Percentiles rank a stretch among this genome's conserved stretches.
These are phyloP conservation scores for Anthopleura sola DNA, from an alignment of 64 coral and sea anemone species.

Conservation along the genomic window DNA sequence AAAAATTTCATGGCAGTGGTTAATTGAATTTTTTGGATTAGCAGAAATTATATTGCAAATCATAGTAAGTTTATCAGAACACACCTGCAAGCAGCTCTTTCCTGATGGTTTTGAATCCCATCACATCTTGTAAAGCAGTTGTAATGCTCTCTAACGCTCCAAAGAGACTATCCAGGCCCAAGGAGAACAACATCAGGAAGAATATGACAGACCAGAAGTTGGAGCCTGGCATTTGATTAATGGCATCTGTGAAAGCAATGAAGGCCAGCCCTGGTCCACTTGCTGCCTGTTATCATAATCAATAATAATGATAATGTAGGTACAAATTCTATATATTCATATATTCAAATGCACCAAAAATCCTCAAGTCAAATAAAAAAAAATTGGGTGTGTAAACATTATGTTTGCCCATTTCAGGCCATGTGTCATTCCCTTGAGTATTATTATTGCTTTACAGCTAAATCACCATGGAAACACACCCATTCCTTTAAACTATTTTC, in stretches of 20 bases:
- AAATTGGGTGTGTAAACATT: too few relatives aligned
- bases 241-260: slow-evolving; percentile 94
- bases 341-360: too few relatives aligned
- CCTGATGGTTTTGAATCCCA: slow-evolving; percentile 44
- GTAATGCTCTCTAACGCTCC: slow-evolving; percentile 87
- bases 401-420: too few relatives aligned
- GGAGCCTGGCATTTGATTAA: slow-evolving; percentile 81
- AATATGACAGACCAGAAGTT: slow-evolving; percentile 87
- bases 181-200: slow-evolving; percentile 82
- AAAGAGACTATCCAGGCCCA: slow-evolving; percentile 87
- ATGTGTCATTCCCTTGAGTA: too few relatives aligned
- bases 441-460: too few relatives aligned
- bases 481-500: too few relatives aligned
- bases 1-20: too few relatives aligned
- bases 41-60: too few relatives aligned
- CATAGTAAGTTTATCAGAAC: background rate
- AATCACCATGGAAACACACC: too few relatives aligned
- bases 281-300: slow-evolving; percentile 50
- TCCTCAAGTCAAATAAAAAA: background rate
- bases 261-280: slow-evolving; percentile 87
- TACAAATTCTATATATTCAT: too few relatives aligned
- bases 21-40: too few relatives aligned
- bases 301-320: too few relatives aligned
- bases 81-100: slow-evolving; percentile 72
- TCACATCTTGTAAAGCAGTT: slow-evolving; percentile 75